These are phyloP conservation scores for Plecotus auritus DNA, from an alignment of 2,113 vertebrate genomes.

Conservation along the genomic window DNA sequence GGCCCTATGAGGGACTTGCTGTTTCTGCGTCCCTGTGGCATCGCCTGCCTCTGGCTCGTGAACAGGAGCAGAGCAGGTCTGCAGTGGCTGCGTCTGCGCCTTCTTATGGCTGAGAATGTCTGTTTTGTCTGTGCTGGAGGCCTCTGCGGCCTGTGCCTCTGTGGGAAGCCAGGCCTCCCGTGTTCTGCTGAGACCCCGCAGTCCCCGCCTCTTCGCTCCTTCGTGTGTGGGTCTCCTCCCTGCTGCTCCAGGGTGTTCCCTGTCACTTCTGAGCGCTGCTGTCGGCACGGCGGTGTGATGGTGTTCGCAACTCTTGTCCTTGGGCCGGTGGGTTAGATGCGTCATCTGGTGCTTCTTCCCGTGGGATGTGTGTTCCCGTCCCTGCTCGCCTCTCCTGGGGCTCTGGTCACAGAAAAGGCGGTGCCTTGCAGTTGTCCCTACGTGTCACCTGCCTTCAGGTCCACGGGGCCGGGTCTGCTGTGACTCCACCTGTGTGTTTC, in stretches of 20 bases:
- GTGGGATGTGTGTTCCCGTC: fast-evolving
- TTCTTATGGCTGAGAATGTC: not conserved
- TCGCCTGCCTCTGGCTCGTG: no score
- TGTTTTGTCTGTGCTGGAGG: not conserved
- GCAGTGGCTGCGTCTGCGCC: not conserved
- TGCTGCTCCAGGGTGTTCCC: not conserved
- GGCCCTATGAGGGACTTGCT: not conserved
- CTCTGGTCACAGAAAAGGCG: fast-evolving
- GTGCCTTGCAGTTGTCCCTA: not conserved
- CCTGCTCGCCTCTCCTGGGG: not conserved
- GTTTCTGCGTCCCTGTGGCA: no score
- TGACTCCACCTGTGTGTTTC: not conserved
- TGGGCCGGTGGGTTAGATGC: no score
- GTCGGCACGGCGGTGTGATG: fast-evolving
- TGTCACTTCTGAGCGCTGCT: not conserved
- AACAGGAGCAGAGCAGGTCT: no score
- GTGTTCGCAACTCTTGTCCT: not conserved
- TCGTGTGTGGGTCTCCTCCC: fast-evolving
- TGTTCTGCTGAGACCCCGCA: not conserved
- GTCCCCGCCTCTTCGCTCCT: not conserved
- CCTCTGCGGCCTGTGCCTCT: not conserved
- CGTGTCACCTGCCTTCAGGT: no score
- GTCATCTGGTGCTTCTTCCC: fast-evolving
- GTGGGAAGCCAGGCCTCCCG: not conserved
- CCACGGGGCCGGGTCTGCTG: not conserved